Evolutionary conservation across 2,888 invertebrate genomes (phyloP), one percentile per base, ranked within the genome.

Genomic region (Cantharis rustica): DNA sequence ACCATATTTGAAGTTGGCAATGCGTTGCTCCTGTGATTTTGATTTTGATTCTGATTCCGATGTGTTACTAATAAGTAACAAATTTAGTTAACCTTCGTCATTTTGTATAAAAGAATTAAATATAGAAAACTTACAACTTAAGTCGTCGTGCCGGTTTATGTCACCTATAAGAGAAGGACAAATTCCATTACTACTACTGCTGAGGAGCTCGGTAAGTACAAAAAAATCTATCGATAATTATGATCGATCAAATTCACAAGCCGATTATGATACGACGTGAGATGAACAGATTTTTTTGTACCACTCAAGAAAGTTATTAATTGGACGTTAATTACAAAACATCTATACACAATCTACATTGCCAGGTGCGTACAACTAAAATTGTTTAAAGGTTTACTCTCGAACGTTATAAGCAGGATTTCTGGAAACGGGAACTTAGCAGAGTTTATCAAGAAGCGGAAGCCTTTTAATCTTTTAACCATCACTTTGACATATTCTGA

Each of bases 11-110:
- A 91, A 69, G 91, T 91, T 10, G 93, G 93, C 80, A 91, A 87
- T 75, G 93, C 91, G 80, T 93, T 93, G 86, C 92, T 94, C 81
- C 95, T 91, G 85, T 94, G 94, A 88, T 95, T 95, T 80, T 94
- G 94, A 87, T 63, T 63, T 17, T 63, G 63, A 62, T 61, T 61
- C 61, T 61, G 61, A 64, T 95, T 95, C 80, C 95, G 92, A 87
- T 93, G 94, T 88, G 95, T 93, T 87, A 95, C 95, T 95, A 89
- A 27, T 27, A 17, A 86, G 17, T 70, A 17, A 64, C 62, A 77
- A 63, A 71, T 68, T 11, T 11, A 62, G 17, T 62, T 27, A 68
- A 74, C 79, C 79, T 76, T 72, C 5, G 16, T n/a, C 9, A 63
- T 0, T 17, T 69, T 63, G 7, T 10, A 3, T 62, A 16, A 20